These are phyloP conservation scores for Dromaius novaehollandiae DNA, from an alignment of 2,113 vertebrate species.

Conservation along the genomic window DNA sequence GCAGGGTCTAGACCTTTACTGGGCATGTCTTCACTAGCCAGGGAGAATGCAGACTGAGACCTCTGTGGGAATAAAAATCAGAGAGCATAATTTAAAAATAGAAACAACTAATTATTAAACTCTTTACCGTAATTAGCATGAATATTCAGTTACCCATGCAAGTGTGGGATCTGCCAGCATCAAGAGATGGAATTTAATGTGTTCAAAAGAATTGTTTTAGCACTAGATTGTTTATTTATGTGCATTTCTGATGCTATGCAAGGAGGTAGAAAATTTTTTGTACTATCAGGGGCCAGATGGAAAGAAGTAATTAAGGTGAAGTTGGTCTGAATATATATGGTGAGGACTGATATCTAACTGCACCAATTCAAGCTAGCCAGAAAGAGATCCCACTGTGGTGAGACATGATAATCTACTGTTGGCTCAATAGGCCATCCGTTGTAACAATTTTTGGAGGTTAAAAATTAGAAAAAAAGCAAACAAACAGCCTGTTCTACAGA, in stretches of 20 bases:
- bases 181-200: not conserved
- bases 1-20: conserved; percentile 73
- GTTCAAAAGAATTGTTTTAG: not conserved
- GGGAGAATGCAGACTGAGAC: conserved; percentile 85
- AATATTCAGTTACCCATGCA: not conserved
- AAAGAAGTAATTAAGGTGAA: conserved; percentile 28
- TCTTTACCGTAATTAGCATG: not conserved
- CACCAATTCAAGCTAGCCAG: not conserved
- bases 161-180: not conserved
- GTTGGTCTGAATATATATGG: not conserved
- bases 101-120: not conserved
- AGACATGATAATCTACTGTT: conserved; percentile 30
- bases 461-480: not conserved
- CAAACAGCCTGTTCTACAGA: conserved; percentile 5
- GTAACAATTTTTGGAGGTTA: conserved; percentile 22
- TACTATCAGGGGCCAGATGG: not conserved
- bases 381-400: not conserved
- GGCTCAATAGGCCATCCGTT: conserved; percentile 53
- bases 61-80: conserved; percentile 74
- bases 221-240: not conserved
- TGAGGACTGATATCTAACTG: not conserved
- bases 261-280: not conserved
- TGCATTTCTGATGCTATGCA: not conserved
- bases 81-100: not conserved
- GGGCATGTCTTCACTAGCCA: conserved; percentile 80